phyloP scores from a whole-genome alignment of 2,888 invertebrate species.

The Drosophila prolongata region DNA sequence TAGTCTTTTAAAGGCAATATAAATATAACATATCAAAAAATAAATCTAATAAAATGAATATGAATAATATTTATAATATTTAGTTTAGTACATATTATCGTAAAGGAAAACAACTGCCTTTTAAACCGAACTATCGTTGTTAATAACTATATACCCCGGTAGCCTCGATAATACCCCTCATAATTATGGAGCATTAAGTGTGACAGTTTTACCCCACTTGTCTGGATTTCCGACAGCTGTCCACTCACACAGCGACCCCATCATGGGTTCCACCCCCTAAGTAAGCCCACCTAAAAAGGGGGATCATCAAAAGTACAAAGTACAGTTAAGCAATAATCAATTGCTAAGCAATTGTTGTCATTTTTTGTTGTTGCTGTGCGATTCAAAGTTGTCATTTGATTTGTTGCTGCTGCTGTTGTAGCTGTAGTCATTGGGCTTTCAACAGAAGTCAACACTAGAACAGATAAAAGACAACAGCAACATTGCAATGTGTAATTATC shows the following conservation, averaged over 20 bases:
- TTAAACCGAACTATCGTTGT: no score
- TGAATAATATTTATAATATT: background rate
- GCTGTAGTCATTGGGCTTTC: slow-evolving; percentile 54
- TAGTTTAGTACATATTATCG: no score
- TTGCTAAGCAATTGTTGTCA: slow-evolving; percentile 70
- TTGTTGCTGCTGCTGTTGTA: slow-evolving; percentile 29
- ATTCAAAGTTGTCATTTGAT: slow-evolving; percentile 49
- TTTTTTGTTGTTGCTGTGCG: slow-evolving; percentile 33
- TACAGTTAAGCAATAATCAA: slow-evolving; percentile 75
- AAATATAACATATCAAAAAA: no score
- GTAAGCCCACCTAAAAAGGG: slow-evolving; percentile 4
- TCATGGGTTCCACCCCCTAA: background rate
- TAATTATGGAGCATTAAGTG: slow-evolving; percentile 35
- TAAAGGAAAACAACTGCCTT: no score
- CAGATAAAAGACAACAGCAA: slow-evolving; percentile 64
- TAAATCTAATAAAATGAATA: no score
- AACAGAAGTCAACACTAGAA: slow-evolving; percentile 70
- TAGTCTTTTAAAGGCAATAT: no score
- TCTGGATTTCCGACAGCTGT: slow-evolving; percentile 32
- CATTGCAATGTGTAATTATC: slow-evolving; percentile 77
- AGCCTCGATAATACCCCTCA: background rate
- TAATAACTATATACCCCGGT: background rate
- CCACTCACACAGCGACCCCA: slow-evolving; percentile 3
- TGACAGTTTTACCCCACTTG: slow-evolving; percentile 26
- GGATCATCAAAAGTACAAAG: slow-evolving; percentile 71